Base-by-base conservation (phyloP, 2,888 invertebrate species). In the Vannuccia rotundouncinata region DNA sequence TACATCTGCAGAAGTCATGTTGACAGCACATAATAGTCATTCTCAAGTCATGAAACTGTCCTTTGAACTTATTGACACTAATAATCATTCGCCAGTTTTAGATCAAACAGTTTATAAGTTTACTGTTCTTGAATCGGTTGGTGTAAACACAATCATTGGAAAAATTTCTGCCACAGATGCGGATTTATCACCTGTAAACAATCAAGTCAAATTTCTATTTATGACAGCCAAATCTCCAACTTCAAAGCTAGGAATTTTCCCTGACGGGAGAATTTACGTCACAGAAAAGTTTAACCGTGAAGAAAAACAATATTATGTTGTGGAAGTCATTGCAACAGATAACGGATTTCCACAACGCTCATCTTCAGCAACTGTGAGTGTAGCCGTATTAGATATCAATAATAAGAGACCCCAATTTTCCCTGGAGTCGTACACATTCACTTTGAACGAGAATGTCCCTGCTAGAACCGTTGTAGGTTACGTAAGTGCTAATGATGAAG, bases 231-330 rank as follows among this genome's bases (percentile, higher is more conserved):
- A 29, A 25, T n/a, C n/a, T 0, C 77, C 5, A 59, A 29, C 13
- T 22, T 66, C 59, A 74, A 93, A 92, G 86, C 97, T 97, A 88
- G 95, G 95, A 0, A 92, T 97, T 60, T 97, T 97, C 86, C 97
- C 97, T 0, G 95, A 96, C 89, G 97, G 97, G 0, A 93, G 91
- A 85, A 88, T 97, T 31, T 97, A 94, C 88, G 93, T 97, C 0
- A 92, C 93, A 85, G 93, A 93, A 83, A 88, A 91, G 0, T 89
- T 97, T 81, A 96, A 97, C 88, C 91, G 96, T 82, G 97, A 97
- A 89, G 92, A 92, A 83, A 1, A 28, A 59, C 25, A n/a, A 1
- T 5, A 5, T 17, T 78, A 74, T 75, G 28, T 27, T 27, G 2
- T 73, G 25, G 1, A 31, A 29, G 78, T 77, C 0, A 22, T 78